Evolutionary conservation across 2,113 vertebrate genomes (phyloP).

Genomic region (Perca fluviatilis): DNA sequence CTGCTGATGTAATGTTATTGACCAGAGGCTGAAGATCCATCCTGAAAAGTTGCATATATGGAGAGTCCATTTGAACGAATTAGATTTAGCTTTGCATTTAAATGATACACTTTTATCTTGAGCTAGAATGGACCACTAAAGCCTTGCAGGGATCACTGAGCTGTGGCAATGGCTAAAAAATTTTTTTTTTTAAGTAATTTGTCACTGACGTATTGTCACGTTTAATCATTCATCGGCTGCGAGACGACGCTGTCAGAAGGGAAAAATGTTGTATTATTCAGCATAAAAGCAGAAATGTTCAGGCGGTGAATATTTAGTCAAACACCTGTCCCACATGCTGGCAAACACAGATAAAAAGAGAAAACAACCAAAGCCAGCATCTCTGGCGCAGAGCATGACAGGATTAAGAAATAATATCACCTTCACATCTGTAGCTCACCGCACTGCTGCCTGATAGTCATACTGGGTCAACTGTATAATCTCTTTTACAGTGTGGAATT

Average conservation of each 20-base stretch:
- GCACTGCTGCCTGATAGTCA: slow-evolving; percentile 22
- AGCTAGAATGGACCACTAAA: slow-evolving; percentile 22
- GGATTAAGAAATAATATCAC: slow-evolving; percentile 59
- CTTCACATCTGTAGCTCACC: slow-evolving; percentile 34
- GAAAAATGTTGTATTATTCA: not conserved
- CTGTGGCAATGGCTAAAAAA: not conserved
- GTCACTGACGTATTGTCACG: not conserved
- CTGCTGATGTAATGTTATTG: slow-evolving; percentile 60
- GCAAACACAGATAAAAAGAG: slow-evolving; percentile 57
- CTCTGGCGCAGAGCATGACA: slow-evolving; percentile 46
- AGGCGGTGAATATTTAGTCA: slow-evolving; percentile 35
- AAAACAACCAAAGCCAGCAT: slow-evolving; percentile 49
- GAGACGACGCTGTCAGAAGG: slow-evolving; percentile 21
- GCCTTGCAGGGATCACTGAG: not conserved
- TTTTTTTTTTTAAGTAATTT: too few relatives aligned
- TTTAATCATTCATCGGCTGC: slow-evolving; percentile 15
- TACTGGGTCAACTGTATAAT: slow-evolving; percentile 28
- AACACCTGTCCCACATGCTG: slow-evolving; percentile 23
- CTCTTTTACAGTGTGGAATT: slow-evolving; percentile 30
- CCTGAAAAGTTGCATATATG: slow-evolving; percentile 31
- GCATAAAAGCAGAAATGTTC: slow-evolving; percentile 17
- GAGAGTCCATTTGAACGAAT: slow-evolving; percentile 44
- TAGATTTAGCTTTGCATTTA: slow-evolving; percentile 42
- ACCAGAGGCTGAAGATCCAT: slow-evolving; percentile 48
- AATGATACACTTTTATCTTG: slow-evolving; percentile 17